Conservation (phyloP, 2,113 vertebrate species). For the Tonatia bakeri region DNA sequence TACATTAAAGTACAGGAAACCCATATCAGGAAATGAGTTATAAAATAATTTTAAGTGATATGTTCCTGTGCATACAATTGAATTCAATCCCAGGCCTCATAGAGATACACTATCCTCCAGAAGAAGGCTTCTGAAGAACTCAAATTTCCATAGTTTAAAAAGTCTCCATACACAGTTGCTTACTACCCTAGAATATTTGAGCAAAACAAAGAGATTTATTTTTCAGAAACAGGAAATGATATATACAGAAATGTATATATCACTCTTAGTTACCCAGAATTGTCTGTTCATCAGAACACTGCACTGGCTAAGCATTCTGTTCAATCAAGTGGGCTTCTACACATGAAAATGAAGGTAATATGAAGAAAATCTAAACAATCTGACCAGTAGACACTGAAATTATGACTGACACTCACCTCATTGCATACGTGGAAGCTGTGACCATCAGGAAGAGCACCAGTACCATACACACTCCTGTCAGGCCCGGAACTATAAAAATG, state of each 20-base stretch:
- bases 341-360: not conserved
- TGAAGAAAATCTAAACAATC: not conserved
- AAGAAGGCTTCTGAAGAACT: not conserved
- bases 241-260: not conserved
- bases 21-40: not conserved
- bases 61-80: not conserved
- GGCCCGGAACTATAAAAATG: conserved; percentile 88
- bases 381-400: not conserved
- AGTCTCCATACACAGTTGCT: not conserved
- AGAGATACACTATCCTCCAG: not conserved
- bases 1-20: not conserved
- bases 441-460: conserved; percentile 95
- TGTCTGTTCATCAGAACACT: not conserved
- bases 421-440: conserved; percentile 91
- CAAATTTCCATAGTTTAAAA: not conserved
- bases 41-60: not conserved
- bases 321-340: not conserved
- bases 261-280: not conserved
- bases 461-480: conserved; percentile 94
- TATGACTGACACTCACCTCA: conserved; percentile 83
- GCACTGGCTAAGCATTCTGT: not conserved
- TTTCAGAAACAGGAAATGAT: not conserved
- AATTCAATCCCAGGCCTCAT: not conserved
- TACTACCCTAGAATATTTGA: not conserved
- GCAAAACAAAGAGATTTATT: not conserved